phyloP scores from a whole-genome alignment of 2,797 vertebrate species.

The Fringilla coelebs region DNA sequence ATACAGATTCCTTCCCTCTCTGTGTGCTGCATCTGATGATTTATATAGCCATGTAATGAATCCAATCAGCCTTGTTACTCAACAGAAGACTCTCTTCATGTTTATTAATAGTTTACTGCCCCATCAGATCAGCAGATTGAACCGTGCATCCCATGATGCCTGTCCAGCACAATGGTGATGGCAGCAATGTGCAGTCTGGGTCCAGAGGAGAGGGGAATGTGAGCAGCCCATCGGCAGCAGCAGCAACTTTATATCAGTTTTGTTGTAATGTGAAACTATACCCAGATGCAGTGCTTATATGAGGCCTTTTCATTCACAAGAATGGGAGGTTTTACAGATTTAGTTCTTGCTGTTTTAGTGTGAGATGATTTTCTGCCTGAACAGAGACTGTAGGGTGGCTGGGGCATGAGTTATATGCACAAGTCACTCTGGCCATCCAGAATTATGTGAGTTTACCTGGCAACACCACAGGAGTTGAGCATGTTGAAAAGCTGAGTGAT shows the following conservation, averaged over 20 bases:
- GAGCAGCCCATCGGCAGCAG: background rate
- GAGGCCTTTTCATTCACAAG: background rate
- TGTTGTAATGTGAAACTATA: background rate
- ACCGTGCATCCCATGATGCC: background rate
- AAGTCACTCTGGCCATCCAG: rapidly evolving
- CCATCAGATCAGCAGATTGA: background rate
- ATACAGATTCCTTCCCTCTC: background rate
- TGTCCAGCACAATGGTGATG: rapidly evolving
- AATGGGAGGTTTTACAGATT: background rate
- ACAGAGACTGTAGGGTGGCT: background rate
- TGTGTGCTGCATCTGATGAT: background rate
- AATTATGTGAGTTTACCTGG: background rate
- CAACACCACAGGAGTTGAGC: background rate
- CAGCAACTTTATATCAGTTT: background rate
- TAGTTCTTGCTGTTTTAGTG: background rate
- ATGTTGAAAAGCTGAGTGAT: background rate
- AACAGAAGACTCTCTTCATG: slow-evolving; percentile 11
- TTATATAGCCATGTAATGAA: slow-evolving; percentile 10
- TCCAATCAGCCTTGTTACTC: slow-evolving; percentile 7
- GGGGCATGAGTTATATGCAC: background rate
- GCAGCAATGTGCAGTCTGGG: background rate
- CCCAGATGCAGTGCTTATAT: background rate
- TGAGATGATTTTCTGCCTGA: background rate
- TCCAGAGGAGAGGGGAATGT: background rate
- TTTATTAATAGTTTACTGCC: slow-evolving; percentile 30